Conservation (phyloP, 2,888 invertebrate species). For the Dynastes hyllus region DNA sequence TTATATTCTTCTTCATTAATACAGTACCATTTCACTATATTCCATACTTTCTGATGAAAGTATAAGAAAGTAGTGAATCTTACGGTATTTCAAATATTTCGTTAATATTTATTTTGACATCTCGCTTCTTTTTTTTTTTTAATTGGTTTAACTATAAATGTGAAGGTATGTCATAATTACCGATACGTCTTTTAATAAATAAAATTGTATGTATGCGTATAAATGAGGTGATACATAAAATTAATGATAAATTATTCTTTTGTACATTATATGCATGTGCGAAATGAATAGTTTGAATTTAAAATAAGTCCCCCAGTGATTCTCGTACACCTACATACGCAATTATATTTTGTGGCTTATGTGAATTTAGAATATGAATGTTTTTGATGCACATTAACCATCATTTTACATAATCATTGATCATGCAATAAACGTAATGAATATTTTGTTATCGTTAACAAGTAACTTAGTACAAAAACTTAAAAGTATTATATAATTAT, state of each 20-base stretch:
- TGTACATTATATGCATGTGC: conserved; percentile 7
- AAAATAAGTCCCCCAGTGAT: too few species aligned
- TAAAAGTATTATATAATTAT: conserved; percentile 41
- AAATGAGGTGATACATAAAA: neutral
- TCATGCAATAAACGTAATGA: conserved; percentile 29
- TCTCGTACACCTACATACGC: neutral
- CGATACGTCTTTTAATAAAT: neutral
- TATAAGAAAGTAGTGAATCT: too few species aligned
- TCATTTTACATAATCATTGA: neutral
- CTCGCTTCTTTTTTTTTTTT: too few species aligned
- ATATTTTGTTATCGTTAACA: conserved; percentile 27
- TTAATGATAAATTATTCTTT: neutral
- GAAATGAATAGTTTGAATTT: neutral
- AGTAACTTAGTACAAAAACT: conserved; percentile 31
- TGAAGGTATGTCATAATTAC: too few species aligned
- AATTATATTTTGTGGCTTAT: neutral
- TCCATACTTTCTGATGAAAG: too few species aligned
- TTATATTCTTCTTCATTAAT: too few species aligned
- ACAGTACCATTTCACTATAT: too few species aligned
- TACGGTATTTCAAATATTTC: too few species aligned
- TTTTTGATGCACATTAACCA: conserved; percentile 36
- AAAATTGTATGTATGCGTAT: neutral
- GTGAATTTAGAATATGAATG: conserved; percentile 36
- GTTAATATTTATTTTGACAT: too few species aligned
- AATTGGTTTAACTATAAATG: too few species aligned